Conservation (phyloP, 2,888 invertebrate genomes). For the Scotopteryx bipunctaria region DNA sequence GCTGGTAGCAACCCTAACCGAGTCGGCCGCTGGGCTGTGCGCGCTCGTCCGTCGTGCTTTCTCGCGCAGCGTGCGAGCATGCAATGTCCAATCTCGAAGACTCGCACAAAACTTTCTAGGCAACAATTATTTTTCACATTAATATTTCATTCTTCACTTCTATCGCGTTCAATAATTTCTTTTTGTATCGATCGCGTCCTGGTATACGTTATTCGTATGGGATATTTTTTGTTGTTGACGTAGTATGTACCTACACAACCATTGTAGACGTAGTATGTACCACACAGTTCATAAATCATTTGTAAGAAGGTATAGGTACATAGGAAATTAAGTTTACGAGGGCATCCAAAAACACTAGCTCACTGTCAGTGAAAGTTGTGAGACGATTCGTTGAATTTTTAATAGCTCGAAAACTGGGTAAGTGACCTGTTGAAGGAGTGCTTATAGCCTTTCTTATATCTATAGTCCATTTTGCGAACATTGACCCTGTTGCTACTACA, state of each 20-base stretch:
- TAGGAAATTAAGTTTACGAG: constrained; percentile 37
- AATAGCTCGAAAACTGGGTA: constrained; percentile 77
- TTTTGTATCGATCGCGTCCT: constrained; percentile 27
- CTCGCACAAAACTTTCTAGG: constrained; percentile 79
- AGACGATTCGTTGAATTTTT: constrained; percentile 78
- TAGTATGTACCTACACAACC: no score
- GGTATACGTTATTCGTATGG: constrained; percentile 19
- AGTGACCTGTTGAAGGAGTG: constrained; percentile 71
- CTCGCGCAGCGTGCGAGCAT: constrained; percentile 80
- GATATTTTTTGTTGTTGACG: not conserved
- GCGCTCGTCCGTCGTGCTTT: constrained; percentile 71
- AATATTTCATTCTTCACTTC: constrained; percentile 77
- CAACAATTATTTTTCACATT: constrained; percentile 81
- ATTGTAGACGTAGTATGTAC: no score
- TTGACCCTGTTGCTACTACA: constrained; percentile 61
- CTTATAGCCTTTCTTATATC: constrained; percentile 74
- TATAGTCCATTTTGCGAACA: constrained; percentile 69
- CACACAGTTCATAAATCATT: not conserved
- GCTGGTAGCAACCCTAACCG: constrained; percentile 34
- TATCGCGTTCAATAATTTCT: constrained; percentile 55
- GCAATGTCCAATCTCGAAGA: constrained; percentile 76
- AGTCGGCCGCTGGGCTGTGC: constrained; percentile 34
- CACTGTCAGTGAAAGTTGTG: constrained; percentile 76
- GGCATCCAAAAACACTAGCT: constrained; percentile 49
- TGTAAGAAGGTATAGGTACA: constrained; percentile 1